Conservation (phyloP, 1,140 invertebrate genomes). For the Aphidius gifuensis region DNA sequence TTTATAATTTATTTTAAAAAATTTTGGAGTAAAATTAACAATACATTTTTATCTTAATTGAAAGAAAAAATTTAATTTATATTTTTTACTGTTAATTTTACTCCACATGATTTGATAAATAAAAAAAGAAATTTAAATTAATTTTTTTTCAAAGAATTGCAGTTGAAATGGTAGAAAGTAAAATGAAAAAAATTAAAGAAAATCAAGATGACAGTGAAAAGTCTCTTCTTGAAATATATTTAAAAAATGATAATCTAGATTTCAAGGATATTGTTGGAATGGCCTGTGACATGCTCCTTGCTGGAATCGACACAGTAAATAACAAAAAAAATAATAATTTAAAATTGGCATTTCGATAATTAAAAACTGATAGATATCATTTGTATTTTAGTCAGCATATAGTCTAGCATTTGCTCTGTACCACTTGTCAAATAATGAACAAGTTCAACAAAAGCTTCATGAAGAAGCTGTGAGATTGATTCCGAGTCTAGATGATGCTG, state of each 20-base stretch:
- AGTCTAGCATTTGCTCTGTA: slow-evolving; percentile 77
- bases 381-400: slow-evolving; percentile 71
- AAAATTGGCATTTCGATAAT: not conserved
- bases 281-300: slow-evolving; percentile 78
- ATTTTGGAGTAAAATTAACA: too few relatives aligned
- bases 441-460: slow-evolving; percentile 71
- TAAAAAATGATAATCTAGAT: slow-evolving; percentile 65
- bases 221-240: slow-evolving; percentile 66
- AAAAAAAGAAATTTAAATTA: not conserved
- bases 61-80: too few relatives aligned
- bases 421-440: slow-evolving; percentile 70
- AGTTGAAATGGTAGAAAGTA: slow-evolving; percentile 64
- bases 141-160: slow-evolving; percentile 59
- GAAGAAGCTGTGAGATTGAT: slow-evolving; percentile 64
- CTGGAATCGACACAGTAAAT: slow-evolving; percentile 81
- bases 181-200: slow-evolving; percentile 54
- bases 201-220: slow-evolving; percentile 28
- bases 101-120: too few relatives aligned
- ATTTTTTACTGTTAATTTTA: too few relatives aligned
- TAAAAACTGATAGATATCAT: slow-evolving; percentile 13
- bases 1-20: too few relatives aligned
- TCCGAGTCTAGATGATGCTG: slow-evolving; percentile 47
- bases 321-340: slow-evolving; percentile 9
- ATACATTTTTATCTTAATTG: too few relatives aligned
- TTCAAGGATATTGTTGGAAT: slow-evolving; percentile 78